Base-by-base conservation (phyloP, 2,113 vertebrate genomes). In the Lipotes vexillifer region DNA sequence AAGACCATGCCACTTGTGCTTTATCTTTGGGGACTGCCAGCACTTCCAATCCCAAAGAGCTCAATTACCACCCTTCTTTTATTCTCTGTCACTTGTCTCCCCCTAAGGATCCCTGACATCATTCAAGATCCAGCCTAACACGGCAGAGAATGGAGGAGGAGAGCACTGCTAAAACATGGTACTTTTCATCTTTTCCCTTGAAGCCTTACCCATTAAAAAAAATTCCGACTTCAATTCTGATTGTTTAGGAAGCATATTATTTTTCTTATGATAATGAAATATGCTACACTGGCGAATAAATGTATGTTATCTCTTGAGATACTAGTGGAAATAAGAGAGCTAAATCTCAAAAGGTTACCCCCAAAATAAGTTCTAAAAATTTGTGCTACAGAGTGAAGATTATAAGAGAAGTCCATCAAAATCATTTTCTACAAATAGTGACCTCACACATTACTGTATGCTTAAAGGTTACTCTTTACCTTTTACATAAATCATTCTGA, bases 21-120 rank as follows among this genome's bases (percentile, higher is more conserved):
- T 85, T 74, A 59, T 94, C 89, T 97, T 94, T 33, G 23, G 82
- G 86, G 93, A 96, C 71, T 27, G 55, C 49, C 71, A 89, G 88
- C 61, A 85, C 66, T 65, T 94, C 55, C 86, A 85, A 88, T 82
- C 88, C 88, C 90, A 85, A 93, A 90, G 93, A 97, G 84, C 81
- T 96, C 96, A 97, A 89, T 95, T 69, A 94, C 65, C 55, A 97
- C 36, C 44, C 57, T 81, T 85, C 77, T 72, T 84, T 88, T 72
- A 49, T 86, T 87, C 72, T 87, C 78, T 66, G 85, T 82, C 93
- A 91, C 61, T 94, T 90, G 31, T n/a, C 17, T 88, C 63, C 85
- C 69, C 92, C 57, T 31, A 46, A 90, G 88, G 63, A 91, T 33
- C 66, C 63, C 63, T 17, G 3, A 38, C 59, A 94, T 74, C 95